Conservation (phyloP, 1,140 invertebrate genomes). For the Aethina tumida region DNA sequence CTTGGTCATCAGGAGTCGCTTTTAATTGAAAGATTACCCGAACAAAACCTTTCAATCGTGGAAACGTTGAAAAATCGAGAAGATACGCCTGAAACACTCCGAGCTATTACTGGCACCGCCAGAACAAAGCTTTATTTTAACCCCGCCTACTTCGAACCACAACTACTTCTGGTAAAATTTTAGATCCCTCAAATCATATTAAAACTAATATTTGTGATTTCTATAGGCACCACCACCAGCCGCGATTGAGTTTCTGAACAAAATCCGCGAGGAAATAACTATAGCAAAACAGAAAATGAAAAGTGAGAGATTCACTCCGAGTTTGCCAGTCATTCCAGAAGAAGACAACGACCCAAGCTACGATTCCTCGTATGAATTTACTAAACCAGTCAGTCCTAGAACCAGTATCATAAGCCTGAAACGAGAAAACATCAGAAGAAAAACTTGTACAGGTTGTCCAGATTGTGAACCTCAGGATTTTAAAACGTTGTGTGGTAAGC, state of each 20-base stretch:
- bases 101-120: slow-evolving; percentile 50
- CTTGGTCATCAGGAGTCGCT: slow-evolving; percentile 37
- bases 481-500: slow-evolving; percentile 30
- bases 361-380: slow-evolving; percentile 36
- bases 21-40: slow-evolving; percentile 60
- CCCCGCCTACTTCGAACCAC: slow-evolving; percentile 78
- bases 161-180: slow-evolving; percentile 62
- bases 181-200: no score
- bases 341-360: slow-evolving; percentile 47
- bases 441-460: slow-evolving; percentile 52
- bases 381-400: slow-evolving; percentile 37
- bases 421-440: slow-evolving; percentile 44
- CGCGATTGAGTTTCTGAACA: slow-evolving; percentile 73
- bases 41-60: slow-evolving; percentile 73
- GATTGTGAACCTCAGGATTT: slow-evolving; percentile 45
- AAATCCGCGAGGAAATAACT: slow-evolving; percentile 79
- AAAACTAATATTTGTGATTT: slow-evolving; percentile 1
- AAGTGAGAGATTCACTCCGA: slow-evolving; percentile 67
- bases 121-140: slow-evolving; percentile 77
- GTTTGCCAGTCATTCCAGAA: slow-evolving; percentile 70
- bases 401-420: slow-evolving; percentile 46
- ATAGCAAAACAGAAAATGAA: slow-evolving; percentile 80
- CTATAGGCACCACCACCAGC: slow-evolving; percentile 73
- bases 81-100: slow-evolving; percentile 48
- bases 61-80: slow-evolving; percentile 60